Evolutionary conservation across 2,888 invertebrate species (phyloP), one percentile per base, ranked within the genome.

Genomic region (Cylloceria caligata): DNA sequence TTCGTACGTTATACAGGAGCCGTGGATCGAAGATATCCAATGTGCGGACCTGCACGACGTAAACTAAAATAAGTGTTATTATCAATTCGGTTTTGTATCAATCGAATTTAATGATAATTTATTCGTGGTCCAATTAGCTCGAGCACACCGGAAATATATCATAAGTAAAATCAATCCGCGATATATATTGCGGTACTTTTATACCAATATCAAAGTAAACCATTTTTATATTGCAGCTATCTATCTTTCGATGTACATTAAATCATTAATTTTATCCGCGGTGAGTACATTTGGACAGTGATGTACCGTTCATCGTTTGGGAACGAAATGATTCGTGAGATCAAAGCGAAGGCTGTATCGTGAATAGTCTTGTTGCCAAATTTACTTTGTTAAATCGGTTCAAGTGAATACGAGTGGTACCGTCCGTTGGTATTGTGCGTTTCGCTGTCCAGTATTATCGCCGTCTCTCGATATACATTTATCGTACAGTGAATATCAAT

Each of bases 1-100:
- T 79, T 76, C 75, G 47, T 72, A 75, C 39, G 60, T 75, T 82
- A 74, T 71, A 73, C 57, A 77, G 62, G 45, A 24, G 19, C 64
- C 62, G 62, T 34, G 49, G 36, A 64, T 62, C 36, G 65, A 19
- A 55, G 19, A n/a, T 39, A 19, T 52, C 16, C 52, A 36, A 11
- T 16, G 27, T 39, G 13, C 9, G 21, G 24, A 16, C 11, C 3
- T 5, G 7, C 27, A 45, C n/a, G 42, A 19, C 42, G n/a, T 2
- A 30, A 39, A 30, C 16, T 27, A 11, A 55, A 27, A 24, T 36
- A 19, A 11, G 36, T n/a, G 11, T 62, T 7, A n/a, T 1, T 57
- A 71, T 6, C 30, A 30, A 60, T 60, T 60, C 13, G 19, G 19
- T 9, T 16, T 16, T 45, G 16, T 39, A 55, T 2, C 3, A 57